phyloP scores from a whole-genome alignment of 2,888 invertebrate genomes.

The Pristionchus mayeri region DNA sequence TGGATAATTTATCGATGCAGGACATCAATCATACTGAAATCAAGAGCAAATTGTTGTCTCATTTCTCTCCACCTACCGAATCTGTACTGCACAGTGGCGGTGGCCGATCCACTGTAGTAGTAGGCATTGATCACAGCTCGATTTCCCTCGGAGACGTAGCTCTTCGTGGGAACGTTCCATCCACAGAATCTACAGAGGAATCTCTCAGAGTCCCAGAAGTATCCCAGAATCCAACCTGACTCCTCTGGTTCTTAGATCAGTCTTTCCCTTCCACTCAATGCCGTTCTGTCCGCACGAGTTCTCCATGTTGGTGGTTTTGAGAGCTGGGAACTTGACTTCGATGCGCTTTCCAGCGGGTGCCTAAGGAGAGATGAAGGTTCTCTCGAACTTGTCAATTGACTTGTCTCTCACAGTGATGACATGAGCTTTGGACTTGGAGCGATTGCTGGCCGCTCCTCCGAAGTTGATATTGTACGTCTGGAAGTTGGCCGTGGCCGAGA shows the following conservation, averaged over 20 bases:
- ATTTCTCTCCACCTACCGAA: not conserved
- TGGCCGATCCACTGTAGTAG: constrained; percentile 22
- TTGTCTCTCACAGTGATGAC: constrained; percentile 6
- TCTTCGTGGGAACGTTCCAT: not conserved
- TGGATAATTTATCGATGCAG: not conserved
- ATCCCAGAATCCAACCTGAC: not conserved
- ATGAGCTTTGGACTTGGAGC: not conserved
- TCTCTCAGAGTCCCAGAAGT: too few species aligned
- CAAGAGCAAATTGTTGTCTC: too few species aligned
- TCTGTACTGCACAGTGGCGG: constrained; percentile 42
- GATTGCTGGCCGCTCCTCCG: constrained; percentile 13
- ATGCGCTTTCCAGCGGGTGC: constrained; percentile 35
- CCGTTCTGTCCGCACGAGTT: constrained; percentile 32
- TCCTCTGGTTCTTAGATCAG: constrained; percentile 28
- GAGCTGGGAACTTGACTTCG: constrained; percentile 29
- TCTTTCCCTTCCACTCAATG: constrained; percentile 39
- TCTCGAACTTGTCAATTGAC: too few species aligned
- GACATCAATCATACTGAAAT: not conserved
- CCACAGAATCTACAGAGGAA: constrained; percentile 20
- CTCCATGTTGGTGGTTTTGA: not conserved
- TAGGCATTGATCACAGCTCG: constrained; percentile 23
- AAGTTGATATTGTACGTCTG: not conserved
- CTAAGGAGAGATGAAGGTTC: not conserved
- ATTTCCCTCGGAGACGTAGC: constrained; percentile 32
- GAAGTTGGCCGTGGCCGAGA: not conserved